phyloP scores from a whole-genome alignment of 2,797 vertebrate genomes.

The Crocodylus rhombifer region DNA sequence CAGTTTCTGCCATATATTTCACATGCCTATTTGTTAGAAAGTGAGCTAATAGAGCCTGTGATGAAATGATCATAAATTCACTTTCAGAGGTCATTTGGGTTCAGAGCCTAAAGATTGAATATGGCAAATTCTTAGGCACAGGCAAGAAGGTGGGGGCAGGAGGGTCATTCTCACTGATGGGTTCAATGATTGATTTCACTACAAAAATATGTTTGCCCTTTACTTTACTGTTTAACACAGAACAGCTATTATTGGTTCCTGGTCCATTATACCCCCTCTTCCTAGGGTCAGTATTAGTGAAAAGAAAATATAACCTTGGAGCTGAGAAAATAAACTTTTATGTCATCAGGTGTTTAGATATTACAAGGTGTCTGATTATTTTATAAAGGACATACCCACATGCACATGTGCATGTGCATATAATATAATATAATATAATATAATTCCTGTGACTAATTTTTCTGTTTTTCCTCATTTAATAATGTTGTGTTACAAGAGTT shows the following conservation, averaged over 20 bases:
- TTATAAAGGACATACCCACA: conserved; percentile 49
- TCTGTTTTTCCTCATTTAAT: conserved; percentile 53
- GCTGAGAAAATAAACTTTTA: conserved; percentile 75
- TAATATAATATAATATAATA: conserved; percentile 51
- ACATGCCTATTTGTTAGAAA: conserved; percentile 72
- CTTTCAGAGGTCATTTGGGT: conserved; percentile 77
- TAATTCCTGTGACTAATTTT: neutral
- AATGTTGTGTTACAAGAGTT: conserved; percentile 56
- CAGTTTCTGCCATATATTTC: conserved; percentile 65
- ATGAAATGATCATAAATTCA: conserved; percentile 76
- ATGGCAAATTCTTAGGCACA: conserved; percentile 64
- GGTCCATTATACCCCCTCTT: conserved; percentile 65
- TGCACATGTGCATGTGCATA: conserved; percentile 17
- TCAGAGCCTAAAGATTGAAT: conserved; percentile 68
- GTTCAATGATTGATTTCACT: conserved; percentile 70
- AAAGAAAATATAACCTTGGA: conserved; percentile 71
- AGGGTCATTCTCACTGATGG: conserved; percentile 76
- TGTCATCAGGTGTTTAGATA: conserved; percentile 66
- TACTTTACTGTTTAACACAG: conserved; percentile 66
- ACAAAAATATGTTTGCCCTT: conserved; percentile 75
- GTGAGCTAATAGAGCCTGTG: conserved; percentile 66
- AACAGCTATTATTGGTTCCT: conserved; percentile 74
- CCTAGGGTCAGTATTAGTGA: conserved; percentile 70
- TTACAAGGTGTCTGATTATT: conserved; percentile 63
- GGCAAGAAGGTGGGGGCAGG: conserved; percentile 67